Conservation (phyloP, 2,888 invertebrate species). For the Apotomis betuletana region DNA sequence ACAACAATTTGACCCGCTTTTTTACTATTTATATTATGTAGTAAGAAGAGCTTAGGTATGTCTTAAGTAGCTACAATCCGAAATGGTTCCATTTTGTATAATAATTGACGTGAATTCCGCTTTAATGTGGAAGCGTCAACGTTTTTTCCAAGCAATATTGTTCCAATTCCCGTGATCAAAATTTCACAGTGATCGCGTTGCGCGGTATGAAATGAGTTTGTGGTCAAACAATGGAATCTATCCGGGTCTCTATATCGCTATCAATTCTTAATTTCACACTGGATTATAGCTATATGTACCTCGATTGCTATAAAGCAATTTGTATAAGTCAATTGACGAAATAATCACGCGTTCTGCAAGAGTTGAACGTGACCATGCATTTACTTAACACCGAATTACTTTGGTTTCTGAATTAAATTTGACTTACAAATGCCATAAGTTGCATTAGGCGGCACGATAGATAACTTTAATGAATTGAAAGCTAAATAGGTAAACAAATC, state of each 20-base stretch:
- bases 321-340: constrained; percentile 57
- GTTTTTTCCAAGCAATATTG: constrained; percentile 18
- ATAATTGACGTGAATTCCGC: not conserved
- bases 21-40: no score
- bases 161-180: constrained; percentile 58
- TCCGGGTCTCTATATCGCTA: constrained; percentile 54
- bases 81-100: no score
- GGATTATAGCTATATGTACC: constrained; percentile 60
- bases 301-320: constrained; percentile 53
- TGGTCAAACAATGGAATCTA: constrained; percentile 74
- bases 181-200: constrained; percentile 66
- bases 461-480: not conserved
- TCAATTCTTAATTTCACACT: constrained; percentile 77
- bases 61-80: no score
- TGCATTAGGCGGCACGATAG: not conserved
- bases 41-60: no score
- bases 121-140: not conserved
- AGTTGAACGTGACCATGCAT: constrained; percentile 57
- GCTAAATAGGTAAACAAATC: not conserved
- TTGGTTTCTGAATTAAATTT: constrained; percentile 32
- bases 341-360: constrained; percentile 50
- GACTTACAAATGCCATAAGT: constrained; percentile 2
- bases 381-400: constrained; percentile 44
- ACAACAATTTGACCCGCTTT: no score
- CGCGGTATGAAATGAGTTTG: constrained; percentile 75